These are phyloP conservation scores for Drosophila borborema DNA, from an alignment of 2,888 invertebrate genomes.

Conservation along the genomic window DNA sequence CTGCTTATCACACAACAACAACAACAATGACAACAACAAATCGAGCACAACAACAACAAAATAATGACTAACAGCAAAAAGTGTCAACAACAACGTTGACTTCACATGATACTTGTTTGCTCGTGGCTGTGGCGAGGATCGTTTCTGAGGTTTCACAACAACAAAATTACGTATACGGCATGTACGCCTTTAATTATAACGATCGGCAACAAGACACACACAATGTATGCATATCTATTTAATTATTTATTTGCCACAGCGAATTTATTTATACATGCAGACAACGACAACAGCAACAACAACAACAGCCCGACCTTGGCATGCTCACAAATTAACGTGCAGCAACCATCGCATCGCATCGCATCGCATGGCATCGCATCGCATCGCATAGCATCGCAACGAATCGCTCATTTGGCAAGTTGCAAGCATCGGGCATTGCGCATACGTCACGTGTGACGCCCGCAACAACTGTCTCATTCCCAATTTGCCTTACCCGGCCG, in stretches of 20 bases:
- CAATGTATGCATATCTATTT: slow-evolving; percentile 67
- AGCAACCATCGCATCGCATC: slow-evolving; percentile 19
- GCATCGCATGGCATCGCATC: not conserved
- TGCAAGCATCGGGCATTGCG: slow-evolving; percentile 43
- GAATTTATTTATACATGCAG: slow-evolving; percentile 76
- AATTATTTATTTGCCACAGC: slow-evolving; percentile 72
- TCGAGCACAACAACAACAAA: slow-evolving; percentile 20
- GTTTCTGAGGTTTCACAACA: slow-evolving; percentile 1
- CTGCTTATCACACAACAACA: slow-evolving; percentile 72
- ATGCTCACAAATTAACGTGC: slow-evolving; percentile 56
- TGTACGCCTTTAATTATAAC: slow-evolving; percentile 56
- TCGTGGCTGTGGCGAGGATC: slow-evolving; percentile 37
- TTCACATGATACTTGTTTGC: slow-evolving; percentile 12
- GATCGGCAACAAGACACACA: slow-evolving; percentile 41
- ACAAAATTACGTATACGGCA: slow-evolving; percentile 56
- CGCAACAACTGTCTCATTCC: slow-evolving; percentile 13
- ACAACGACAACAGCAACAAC: slow-evolving; percentile 39
- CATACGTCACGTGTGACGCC: slow-evolving; percentile 60
- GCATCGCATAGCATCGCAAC: slow-evolving; percentile 13
- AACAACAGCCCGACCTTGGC: slow-evolving; percentile 47
- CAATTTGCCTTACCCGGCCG: not conserved
- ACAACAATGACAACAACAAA: slow-evolving; percentile 26
- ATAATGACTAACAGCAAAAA: slow-evolving; percentile 68
- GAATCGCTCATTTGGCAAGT: slow-evolving; percentile 20
- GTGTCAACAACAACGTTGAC: slow-evolving; percentile 52